Evolutionary conservation across 2,797 vertebrate species (phyloP).

Genomic region (Leptoclinus maculatus): DNA sequence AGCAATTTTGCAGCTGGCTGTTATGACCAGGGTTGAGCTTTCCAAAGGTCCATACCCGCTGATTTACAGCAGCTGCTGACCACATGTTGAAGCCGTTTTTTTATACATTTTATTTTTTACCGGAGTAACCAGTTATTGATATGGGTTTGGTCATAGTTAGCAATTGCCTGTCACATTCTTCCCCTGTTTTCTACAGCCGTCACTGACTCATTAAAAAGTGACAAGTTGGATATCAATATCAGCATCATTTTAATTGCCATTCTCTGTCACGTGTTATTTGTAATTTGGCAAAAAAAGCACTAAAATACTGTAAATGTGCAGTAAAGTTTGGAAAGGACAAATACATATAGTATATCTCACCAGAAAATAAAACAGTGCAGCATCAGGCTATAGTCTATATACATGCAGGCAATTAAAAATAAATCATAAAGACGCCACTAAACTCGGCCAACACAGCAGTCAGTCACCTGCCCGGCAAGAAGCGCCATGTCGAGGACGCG

Average conservation of each 20-base stretch:
- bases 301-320: background rate
- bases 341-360: background rate
- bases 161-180: background rate
- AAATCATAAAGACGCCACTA: background rate
- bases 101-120: background rate
- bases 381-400: background rate
- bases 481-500: slow-evolving; percentile 23
- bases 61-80: slow-evolving; percentile 26
- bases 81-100: slow-evolving; percentile 15
- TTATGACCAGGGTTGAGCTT: slow-evolving; percentile 12
- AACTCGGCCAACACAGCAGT: slow-evolving; percentile 15
- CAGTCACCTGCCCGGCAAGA: slow-evolving; percentile 50
- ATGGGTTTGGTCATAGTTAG: background rate
- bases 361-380: background rate
- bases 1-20: slow-evolving; percentile 25
- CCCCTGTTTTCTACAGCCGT: background rate
- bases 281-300: background rate
- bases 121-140: background rate
- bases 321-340: background rate
- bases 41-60: slow-evolving; percentile 24
- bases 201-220: slow-evolving; percentile 3
- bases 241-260: background rate
- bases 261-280: background rate
- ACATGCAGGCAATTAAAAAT: background rate
- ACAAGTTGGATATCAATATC: background rate